phyloP scores from a whole-genome alignment of 2,888 invertebrate genomes.

The Drosophila helvetica region DNA sequence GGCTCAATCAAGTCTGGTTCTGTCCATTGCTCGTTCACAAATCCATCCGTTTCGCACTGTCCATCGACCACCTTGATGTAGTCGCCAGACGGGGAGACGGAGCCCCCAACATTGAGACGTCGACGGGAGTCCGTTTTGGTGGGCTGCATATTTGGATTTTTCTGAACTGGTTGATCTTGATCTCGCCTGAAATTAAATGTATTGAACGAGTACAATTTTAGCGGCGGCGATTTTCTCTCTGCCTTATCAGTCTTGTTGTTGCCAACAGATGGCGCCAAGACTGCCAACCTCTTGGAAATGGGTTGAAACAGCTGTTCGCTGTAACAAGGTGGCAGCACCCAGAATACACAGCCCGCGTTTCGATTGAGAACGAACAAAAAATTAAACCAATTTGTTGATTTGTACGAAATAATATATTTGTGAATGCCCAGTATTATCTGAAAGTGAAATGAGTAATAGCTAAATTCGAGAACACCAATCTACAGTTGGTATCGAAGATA shows the following conservation, averaged over 20 bases:
- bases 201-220: not conserved
- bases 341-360: not conserved
- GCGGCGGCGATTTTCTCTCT: not conserved
- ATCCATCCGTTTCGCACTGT: slow-evolving; percentile 54
- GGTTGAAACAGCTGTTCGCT: not conserved
- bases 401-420: not conserved
- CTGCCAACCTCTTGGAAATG: slow-evolving; percentile 19
- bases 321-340: not conserved
- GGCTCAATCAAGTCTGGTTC: slow-evolving; percentile 16
- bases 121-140: slow-evolving; percentile 57
- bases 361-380: not conserved
- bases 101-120: slow-evolving; percentile 46
- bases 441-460: not conserved
- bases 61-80: slow-evolving; percentile 43
- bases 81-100: slow-evolving; percentile 6
- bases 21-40: slow-evolving; percentile 64
- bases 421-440: not conserved
- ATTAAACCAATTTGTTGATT: not conserved
- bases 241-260: slow-evolving; percentile 18
- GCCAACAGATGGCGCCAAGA: slow-evolving; percentile 17
- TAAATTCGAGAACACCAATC: not conserved
- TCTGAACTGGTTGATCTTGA: slow-evolving; percentile 27
- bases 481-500: not conserved
- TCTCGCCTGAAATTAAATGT: not conserved
- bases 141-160: slow-evolving; percentile 50